phyloP scores from a whole-genome alignment of 2,888 invertebrate genomes.

The Petrolisthes cinctipes region DNA sequence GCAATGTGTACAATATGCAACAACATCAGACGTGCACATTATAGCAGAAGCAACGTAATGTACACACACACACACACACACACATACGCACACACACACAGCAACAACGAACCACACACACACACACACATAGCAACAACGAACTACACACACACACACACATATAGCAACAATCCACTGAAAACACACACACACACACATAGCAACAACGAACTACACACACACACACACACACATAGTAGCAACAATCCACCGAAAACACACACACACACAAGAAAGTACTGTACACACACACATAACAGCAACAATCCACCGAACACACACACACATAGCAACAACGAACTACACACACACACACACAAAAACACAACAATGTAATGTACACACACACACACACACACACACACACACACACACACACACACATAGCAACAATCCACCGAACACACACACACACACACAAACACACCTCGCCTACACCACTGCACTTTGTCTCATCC shows the following conservation, averaged over 20 bases:
- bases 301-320: slow-evolving; percentile 2
- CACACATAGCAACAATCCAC: background rate
- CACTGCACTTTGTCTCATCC: slow-evolving; percentile 37
- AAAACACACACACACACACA: background rate
- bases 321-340: background rate
- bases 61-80: slow-evolving; percentile 26
- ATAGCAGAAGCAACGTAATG: too few relatives aligned
- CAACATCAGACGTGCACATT: too few relatives aligned
- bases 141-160: slow-evolving; percentile 28
- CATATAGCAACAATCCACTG: background rate
- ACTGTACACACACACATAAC: slow-evolving; percentile 5
- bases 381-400: background rate
- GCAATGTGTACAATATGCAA: too few relatives aligned
- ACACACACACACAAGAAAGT: slow-evolving; percentile 4
- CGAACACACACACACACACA: background rate
- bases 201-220: background rate
- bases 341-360: background rate
- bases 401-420: background rate
- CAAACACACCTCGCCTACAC: slow-evolving; percentile 8
- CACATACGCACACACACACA: background rate
- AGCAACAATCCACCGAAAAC: background rate
- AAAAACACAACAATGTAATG: background rate
- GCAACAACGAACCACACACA: too few relatives aligned
- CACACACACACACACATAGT: background rate
- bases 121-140: slow-evolving; percentile 11